A percentile compares a stretch with the other conserved stretches of the same genome.
These are phyloP conservation scores for Pardosa pseudoannulata DNA, from an alignment of 2,888 invertebrate species.

Conservation along the genomic window DNA sequence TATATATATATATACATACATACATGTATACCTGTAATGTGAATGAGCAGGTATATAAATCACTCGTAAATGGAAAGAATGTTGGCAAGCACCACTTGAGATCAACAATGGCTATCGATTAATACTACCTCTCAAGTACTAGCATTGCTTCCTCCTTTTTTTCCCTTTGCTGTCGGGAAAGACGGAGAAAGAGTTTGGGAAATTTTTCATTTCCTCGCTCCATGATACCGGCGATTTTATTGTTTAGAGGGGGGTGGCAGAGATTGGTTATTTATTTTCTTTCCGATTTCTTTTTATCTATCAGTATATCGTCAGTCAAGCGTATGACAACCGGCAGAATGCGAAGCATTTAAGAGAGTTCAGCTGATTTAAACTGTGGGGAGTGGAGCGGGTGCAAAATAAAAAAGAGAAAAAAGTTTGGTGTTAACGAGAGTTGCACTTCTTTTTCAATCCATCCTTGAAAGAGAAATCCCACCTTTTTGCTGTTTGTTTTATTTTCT, in stretches of 20 bases:
- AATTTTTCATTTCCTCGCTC: background rate
- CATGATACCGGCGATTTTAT: background rate
- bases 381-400: background rate
- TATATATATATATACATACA: too few relatives aligned
- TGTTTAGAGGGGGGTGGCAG: background rate
- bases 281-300: background rate
- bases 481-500: background rate
- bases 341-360: background rate
- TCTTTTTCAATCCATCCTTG: background rate
- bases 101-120: background rate
- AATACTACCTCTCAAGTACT: background rate
- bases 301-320: constrained; percentile 16
- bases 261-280: constrained; percentile 5
- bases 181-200: background rate
- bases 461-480: background rate
- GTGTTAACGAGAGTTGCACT: background rate
- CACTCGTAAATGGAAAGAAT: too few relatives aligned
- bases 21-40: too few relatives aligned
- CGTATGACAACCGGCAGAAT: background rate
- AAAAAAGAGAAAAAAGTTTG: background rate
- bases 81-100: too few relatives aligned
- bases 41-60: too few relatives aligned
- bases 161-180: background rate
- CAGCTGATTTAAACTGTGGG: background rate
- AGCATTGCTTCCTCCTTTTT: background rate